phyloP scores from a whole-genome alignment of 2,113 vertebrate species.

The Zootoca vivipara region DNA sequence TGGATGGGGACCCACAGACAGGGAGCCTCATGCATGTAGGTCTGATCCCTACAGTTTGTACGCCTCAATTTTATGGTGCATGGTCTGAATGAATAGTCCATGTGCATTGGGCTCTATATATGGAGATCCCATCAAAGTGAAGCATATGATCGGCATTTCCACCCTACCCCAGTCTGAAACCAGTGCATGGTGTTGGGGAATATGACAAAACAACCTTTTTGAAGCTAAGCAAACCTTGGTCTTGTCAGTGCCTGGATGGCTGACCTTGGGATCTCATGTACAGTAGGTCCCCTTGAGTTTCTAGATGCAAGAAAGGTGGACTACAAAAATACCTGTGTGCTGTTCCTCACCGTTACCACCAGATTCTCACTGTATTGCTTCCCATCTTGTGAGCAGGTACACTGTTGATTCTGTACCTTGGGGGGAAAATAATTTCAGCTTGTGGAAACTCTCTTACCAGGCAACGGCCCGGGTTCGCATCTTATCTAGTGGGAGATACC shows the following conservation, averaged over 20 bases:
- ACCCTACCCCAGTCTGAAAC: too few species aligned
- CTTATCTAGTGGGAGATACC: conserved; percentile 87
- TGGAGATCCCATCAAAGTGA: neutral
- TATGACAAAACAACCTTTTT: neutral
- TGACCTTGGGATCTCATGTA: neutral
- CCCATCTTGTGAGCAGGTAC: neutral
- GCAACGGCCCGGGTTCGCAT: conserved; percentile 86
- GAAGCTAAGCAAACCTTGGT: neutral
- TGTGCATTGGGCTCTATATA: too few species aligned
- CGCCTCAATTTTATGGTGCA: neutral
- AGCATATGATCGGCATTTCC: neutral
- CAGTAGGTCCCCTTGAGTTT: neutral
- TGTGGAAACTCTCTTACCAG: conserved; percentile 70
- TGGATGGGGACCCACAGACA: neutral
- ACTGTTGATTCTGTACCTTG: neutral
- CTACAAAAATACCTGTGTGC: neutral
- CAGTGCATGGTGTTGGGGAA: too few species aligned
- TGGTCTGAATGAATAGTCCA: too few species aligned
- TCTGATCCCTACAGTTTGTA: neutral
- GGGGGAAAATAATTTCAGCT: conserved; percentile 17
- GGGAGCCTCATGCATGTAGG: neutral
- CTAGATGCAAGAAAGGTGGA: neutral
- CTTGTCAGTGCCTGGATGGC: neutral
- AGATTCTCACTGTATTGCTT: neutral
- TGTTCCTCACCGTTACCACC: neutral